phyloP scores from a whole-genome alignment of 2,797 vertebrate genomes.

The Phoeniculus purpureus region DNA sequence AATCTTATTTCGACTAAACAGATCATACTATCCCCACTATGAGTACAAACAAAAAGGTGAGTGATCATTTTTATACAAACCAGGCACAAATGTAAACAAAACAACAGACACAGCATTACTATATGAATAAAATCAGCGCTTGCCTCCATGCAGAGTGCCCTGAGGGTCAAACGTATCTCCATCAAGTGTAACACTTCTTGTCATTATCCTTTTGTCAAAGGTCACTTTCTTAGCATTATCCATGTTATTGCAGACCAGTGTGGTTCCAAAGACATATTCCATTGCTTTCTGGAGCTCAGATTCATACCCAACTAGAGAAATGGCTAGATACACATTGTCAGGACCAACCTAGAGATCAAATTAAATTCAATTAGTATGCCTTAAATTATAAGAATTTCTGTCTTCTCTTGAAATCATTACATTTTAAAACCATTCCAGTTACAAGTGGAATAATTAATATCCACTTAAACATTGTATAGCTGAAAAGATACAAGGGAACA shows the following conservation, averaged over 20 bases:
- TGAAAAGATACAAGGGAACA: neutral
- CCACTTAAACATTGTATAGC: neutral
- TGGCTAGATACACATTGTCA: constrained; percentile 84
- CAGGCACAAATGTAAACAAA: neutral
- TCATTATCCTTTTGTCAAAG: constrained; percentile 92
- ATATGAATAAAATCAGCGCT: constrained; percentile 22
- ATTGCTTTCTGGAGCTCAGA: constrained; percentile 92
- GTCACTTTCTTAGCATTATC: constrained; percentile 93
- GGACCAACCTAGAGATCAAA: constrained; percentile 82
- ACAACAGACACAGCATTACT: neutral
- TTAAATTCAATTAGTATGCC: neutral
- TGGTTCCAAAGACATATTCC: constrained; percentile 94
- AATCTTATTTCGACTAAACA: neutral
- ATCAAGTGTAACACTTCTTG: constrained; percentile 89
- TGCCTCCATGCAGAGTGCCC: constrained; percentile 96
- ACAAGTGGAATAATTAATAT: neutral
- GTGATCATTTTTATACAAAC: neutral
- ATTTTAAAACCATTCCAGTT: neutral
- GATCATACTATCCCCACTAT: neutral
- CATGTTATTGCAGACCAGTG: constrained; percentile 89
- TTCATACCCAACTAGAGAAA: constrained; percentile 88
- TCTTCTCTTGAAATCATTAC: neutral
- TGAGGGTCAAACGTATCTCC: constrained; percentile 95
- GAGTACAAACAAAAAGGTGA: neutral
- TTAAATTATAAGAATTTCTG: neutral